Conservation (phyloP, 2,888 invertebrate species). For the Ommatoiulus sabulosus region DNA sequence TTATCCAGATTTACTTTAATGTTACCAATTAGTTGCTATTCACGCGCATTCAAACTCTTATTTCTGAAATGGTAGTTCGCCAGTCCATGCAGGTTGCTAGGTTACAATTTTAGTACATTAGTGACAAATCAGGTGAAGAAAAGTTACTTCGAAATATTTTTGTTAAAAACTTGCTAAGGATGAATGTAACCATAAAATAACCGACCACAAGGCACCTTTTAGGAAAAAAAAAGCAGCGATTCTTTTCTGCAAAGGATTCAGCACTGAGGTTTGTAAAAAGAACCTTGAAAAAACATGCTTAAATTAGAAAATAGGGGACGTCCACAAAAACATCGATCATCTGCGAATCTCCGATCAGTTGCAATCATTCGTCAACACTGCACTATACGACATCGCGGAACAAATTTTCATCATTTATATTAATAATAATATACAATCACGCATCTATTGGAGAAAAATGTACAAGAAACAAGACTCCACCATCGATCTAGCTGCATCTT, state of each 20-base stretch:
- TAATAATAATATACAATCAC: constrained; percentile 51
- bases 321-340: constrained; percentile 5
- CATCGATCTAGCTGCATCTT: constrained; percentile 14
- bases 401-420: constrained; percentile 49
- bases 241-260: not conserved
- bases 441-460: constrained; percentile 37
- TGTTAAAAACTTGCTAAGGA: not conserved
- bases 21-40: no score
- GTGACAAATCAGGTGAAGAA: no score
- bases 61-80: no score
- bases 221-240: not conserved
- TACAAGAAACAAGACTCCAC: constrained; percentile 15
- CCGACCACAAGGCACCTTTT: not conserved
- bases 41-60: no score
- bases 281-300: not conserved
- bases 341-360: not conserved
- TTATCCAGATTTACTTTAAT: no score
- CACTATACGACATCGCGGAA: constrained; percentile 42
- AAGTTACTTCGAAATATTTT: no score
- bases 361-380: constrained; percentile 18
- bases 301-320: not conserved
- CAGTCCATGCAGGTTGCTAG: no score
- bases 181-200: not conserved
- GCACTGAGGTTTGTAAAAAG: not conserved
- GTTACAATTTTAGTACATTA: no score